Conservation (phyloP, 2,797 vertebrate genomes). For the Pteropus rufus region DNA sequence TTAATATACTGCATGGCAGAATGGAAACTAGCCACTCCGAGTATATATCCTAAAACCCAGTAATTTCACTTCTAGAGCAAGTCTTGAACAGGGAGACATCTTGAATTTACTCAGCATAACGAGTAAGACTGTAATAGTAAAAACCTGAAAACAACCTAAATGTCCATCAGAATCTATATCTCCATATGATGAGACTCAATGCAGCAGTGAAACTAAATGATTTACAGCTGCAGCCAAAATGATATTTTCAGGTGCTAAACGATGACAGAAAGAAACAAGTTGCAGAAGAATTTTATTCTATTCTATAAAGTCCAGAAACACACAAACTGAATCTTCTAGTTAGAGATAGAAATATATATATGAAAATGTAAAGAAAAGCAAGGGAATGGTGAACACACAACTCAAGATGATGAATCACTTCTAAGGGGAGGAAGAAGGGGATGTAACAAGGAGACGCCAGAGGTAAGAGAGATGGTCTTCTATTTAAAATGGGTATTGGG, state of each 20-base stretch:
- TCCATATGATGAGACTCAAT: not conserved
- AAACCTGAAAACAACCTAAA: not conserved
- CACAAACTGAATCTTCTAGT: not conserved
- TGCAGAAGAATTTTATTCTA: not conserved
- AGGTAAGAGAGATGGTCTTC: not conserved
- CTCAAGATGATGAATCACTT: not conserved
- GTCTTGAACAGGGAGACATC: not conserved
- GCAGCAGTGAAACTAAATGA: not conserved
- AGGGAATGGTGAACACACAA: not conserved
- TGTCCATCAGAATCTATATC: not conserved
- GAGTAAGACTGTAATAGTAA: not conserved
- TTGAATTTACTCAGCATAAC: not conserved
- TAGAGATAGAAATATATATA: not conserved
- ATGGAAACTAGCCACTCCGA: not conserved
- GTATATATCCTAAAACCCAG: not conserved
- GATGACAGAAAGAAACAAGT: not conserved
- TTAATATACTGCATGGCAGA: not conserved
- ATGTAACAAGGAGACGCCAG: no score
- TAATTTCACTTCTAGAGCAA: not conserved
- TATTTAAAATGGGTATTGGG: not conserved
- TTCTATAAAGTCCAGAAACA: not conserved
- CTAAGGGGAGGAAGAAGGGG: not conserved
- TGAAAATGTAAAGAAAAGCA: not conserved
- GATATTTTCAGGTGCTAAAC: not conserved
- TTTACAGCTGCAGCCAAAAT: not conserved